A percentile compares a stretch with the other conserved stretches of the same genome.
Evolutionary conservation across 2,113 vertebrate genomes (phyloP).

Genomic region (Phrynosoma blainvillii): DNA sequence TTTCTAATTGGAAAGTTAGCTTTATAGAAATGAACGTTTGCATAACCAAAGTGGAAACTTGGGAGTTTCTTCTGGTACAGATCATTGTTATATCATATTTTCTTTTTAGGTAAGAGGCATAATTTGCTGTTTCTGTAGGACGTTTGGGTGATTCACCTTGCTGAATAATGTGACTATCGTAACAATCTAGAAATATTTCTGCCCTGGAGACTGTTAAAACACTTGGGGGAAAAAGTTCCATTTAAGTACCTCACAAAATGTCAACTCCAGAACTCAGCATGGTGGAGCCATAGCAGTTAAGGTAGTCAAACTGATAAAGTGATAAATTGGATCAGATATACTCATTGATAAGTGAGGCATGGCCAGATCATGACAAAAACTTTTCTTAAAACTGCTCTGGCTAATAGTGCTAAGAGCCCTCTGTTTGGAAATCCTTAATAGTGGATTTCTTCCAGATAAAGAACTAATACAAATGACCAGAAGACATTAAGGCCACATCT

Average conservation of each 20-base stretch:
- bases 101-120: not conserved
- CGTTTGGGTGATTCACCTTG: not conserved
- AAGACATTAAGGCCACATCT: too few relatives aligned
- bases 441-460: not conserved
- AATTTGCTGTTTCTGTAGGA: conserved; percentile 25
- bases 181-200: not conserved
- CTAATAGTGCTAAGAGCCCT: not conserved
- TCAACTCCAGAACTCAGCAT: too few relatives aligned
- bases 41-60: not conserved
- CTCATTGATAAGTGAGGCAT: too few relatives aligned
- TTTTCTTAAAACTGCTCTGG: too few relatives aligned
- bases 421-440: not conserved
- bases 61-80: conserved; percentile 13
- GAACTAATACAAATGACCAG: too few relatives aligned
- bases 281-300: too few relatives aligned
- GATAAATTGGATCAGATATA: too few relatives aligned
- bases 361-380: too few relatives aligned
- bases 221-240: not conserved
- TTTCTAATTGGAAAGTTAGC: conserved; percentile 31
- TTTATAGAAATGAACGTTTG: not conserved
- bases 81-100: conserved; percentile 32
- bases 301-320: too few relatives aligned
- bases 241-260: too few relatives aligned
- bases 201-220: not conserved
- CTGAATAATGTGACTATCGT: not conserved